Evolutionary conservation across 2,888 invertebrate genomes (phyloP), one percentile per base, ranked within the genome.

Genomic region (Rotaria socialis): DNA sequence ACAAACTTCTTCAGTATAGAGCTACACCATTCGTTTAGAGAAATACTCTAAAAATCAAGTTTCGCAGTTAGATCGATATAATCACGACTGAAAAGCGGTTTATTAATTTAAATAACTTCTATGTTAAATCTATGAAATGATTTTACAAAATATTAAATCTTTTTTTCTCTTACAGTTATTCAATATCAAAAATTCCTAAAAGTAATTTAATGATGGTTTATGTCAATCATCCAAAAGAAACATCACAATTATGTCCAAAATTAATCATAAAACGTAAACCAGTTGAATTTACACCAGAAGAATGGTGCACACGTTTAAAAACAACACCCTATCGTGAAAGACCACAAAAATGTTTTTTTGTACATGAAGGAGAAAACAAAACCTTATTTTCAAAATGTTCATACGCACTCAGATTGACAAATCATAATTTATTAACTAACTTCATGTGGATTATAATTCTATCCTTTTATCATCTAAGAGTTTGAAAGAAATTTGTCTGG

Each of bases 311-410:
- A 47, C 84, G 84, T 19, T 35, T 84, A 35, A 84, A 84, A 56
- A 84, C 84, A 41, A 84, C 84, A 41, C 84, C 84, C 41, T 84
- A 55, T 56, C 52, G 84, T 55, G 84, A 84, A 56, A 19, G 84
- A 84, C 84, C 84, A 35, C 84, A 84, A 35, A 84, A 84, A 56
- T 84, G 84, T 24, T 84, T 22, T 35, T 84, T 84, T 84, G 84
- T 84, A 41, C 52, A 84, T 55, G 84, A 84, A 55, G 56, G n/a
- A 22, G 84, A 84, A 55, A 80, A 67, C 35, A 8, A 24, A 47
- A 24, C 43, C 5, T 43, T 47, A 80, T 80, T 80, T 47, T 7
- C 43, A 47, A 80, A 80, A 47, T 80, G 80, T 80, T 67, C 67
- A 35, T 35, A 41, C 35, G 35, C 67, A 6, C 16, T 67, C 8